These are phyloP conservation scores for Grallaria varia DNA, from an alignment of 2,113 vertebrate species.

Conservation along the genomic window DNA sequence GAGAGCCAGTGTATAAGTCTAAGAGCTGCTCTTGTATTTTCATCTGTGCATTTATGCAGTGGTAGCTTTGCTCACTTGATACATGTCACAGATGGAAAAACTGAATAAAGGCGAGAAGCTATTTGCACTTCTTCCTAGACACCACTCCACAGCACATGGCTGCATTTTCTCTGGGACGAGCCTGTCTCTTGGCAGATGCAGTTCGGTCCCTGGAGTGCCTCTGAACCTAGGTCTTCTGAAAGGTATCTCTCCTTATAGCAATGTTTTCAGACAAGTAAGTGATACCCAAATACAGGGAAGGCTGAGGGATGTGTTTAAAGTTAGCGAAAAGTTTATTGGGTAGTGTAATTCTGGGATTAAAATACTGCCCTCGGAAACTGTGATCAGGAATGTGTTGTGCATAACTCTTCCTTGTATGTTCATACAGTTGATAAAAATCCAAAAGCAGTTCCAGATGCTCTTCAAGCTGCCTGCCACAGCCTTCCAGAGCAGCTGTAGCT, in stretches of 20 bases:
- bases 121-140: neutral
- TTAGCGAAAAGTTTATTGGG: neutral
- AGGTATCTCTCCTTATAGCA: neutral
- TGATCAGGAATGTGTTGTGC: neutral
- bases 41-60: neutral
- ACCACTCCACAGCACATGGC: fast-evolving
- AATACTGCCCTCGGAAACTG: constrained; percentile 1
- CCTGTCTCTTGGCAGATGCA: neutral
- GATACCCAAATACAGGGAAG: neutral
- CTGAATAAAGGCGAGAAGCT: neutral
- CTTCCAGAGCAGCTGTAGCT: constrained; percentile 49
- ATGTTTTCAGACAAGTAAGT: neutral
- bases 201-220: neutral
- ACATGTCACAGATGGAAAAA: constrained; percentile 19
- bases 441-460: constrained; percentile 24
- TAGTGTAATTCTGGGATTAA: neutral
- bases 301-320: neutral
- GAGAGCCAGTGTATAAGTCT: neutral
- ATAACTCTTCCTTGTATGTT: constrained; percentile 44
- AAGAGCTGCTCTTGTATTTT: neutral
- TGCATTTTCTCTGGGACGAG: neutral
- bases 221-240: neutral
- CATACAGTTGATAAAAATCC: constrained; percentile 18
- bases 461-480: neutral
- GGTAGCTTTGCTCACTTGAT: constrained; percentile 11